Evolutionary conservation across 92 coral and sea anemone genomes (phyloP).

Genomic region (Porites cylindrica): DNA sequence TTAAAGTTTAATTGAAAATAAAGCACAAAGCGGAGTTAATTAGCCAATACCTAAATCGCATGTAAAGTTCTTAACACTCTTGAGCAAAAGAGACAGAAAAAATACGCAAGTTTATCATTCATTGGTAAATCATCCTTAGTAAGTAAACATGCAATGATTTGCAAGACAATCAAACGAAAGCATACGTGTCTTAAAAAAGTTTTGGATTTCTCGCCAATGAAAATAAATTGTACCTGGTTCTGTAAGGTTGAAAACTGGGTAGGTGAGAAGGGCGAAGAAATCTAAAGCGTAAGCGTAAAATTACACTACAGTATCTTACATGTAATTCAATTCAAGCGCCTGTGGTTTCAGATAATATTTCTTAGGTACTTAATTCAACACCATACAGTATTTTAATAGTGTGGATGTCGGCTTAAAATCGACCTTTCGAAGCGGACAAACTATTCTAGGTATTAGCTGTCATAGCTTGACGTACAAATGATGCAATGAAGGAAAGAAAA

Average conservation of each 20-base stretch:
- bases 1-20: too few species aligned
- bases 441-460: not conserved
- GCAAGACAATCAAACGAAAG: slow-evolving; percentile 5
- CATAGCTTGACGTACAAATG: not conserved
- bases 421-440: not conserved
- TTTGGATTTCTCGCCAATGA: not conserved
- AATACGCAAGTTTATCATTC: not conserved
- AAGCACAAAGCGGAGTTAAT: too few species aligned
- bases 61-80: not conserved
- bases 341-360: not conserved
- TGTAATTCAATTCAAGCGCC: too few species aligned
- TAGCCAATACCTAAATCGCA: too few species aligned
- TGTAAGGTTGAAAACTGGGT: too few species aligned
- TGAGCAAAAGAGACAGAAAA: not conserved
- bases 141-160: slow-evolving; percentile 13
- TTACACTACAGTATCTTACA: too few species aligned
- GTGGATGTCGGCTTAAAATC: not conserved
- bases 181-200: slow-evolving; percentile 21
- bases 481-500: not conserved
- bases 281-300: too few species aligned
- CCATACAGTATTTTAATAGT: not conserved
- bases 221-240: not conserved
- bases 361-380: too few species aligned
- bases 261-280: too few species aligned
- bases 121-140: not conserved